Conservation (phyloP, 1,140 invertebrate genomes). For the Drosophila kikkawai region DNA sequence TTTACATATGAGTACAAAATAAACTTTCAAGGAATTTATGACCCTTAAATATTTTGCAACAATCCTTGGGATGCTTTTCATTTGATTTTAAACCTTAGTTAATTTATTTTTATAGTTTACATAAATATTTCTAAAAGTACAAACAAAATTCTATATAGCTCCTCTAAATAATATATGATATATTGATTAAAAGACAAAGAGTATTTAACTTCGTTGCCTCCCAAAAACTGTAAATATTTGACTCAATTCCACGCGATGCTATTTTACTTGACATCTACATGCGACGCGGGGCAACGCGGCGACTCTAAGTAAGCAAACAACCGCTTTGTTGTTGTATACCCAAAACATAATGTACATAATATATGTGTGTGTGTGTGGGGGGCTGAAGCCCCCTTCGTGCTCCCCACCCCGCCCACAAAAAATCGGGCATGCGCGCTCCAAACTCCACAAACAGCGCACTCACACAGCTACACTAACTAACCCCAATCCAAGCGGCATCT, state of each 20-base stretch:
- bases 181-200: not conserved
- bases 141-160: not conserved
- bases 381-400: not conserved
- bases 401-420: slow-evolving; percentile 32
- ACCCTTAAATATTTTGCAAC: no score
- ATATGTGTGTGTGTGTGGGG: slow-evolving; percentile 22
- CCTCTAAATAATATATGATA: not conserved
- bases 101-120: not conserved
- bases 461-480: slow-evolving; percentile 59
- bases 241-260: slow-evolving; percentile 1
- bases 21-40: no score
- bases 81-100: no score
- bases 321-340: slow-evolving; percentile 71
- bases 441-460: slow-evolving; percentile 74
- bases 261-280: slow-evolving; percentile 44
- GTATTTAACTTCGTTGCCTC: not conserved
- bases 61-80: not conserved
- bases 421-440: slow-evolving; percentile 71
- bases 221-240: not conserved
- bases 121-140: not conserved
- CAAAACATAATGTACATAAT: slow-evolving; percentile 69
- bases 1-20: no score
- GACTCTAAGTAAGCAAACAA: slow-evolving; percentile 57
- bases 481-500: slow-evolving; percentile 59
- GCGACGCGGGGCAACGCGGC: slow-evolving; percentile 20